phyloP scores from a whole-genome alignment of 1,140 invertebrate species.

The Trypoxylus dichotomus region DNA sequence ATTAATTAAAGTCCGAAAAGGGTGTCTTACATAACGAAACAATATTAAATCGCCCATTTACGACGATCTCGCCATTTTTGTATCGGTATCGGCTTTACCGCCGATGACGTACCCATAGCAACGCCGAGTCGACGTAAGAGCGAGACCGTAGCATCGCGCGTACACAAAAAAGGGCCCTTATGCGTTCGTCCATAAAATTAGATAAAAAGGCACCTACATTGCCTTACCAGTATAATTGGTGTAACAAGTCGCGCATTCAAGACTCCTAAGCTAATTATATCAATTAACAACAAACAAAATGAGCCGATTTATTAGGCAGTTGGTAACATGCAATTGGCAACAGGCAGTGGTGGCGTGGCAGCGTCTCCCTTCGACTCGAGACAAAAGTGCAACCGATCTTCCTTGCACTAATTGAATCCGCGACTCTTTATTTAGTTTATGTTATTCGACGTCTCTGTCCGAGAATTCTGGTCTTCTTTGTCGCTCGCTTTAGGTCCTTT shows the following conservation, averaged over 20 bases:
- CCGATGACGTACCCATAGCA: neutral
- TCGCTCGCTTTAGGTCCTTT: neutral
- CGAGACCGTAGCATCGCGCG: neutral
- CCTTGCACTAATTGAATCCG: slow-evolving; percentile 26
- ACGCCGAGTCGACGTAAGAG: neutral
- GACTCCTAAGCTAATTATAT: slow-evolving; percentile 36
- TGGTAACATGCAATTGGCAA: slow-evolving; percentile 35
- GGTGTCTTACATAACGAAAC: neutral
- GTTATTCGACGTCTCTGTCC: slow-evolving; percentile 24
- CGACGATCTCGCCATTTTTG: slow-evolving; percentile 1
- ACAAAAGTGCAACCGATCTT: slow-evolving; percentile 15
- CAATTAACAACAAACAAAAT: slow-evolving; percentile 37
- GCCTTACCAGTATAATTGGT: slow-evolving; percentile 33
- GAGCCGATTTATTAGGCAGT: slow-evolving; percentile 36
- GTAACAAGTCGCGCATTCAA: slow-evolving; percentile 33
- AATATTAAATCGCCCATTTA: slow-evolving; percentile 20
- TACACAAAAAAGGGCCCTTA: neutral
- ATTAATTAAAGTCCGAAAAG: neutral
- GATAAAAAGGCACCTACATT: slow-evolving; percentile 33
- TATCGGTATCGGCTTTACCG: neutral
- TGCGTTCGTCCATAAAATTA: slow-evolving; percentile 31
- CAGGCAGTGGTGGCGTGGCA: neutral
- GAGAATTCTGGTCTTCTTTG: neutral
- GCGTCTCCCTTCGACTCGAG: slow-evolving; percentile 20
- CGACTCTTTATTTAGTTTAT: slow-evolving; percentile 29